phyloP scores from a whole-genome alignment of 2,888 invertebrate species.

The Agonopterix subpropinquella region DNA sequence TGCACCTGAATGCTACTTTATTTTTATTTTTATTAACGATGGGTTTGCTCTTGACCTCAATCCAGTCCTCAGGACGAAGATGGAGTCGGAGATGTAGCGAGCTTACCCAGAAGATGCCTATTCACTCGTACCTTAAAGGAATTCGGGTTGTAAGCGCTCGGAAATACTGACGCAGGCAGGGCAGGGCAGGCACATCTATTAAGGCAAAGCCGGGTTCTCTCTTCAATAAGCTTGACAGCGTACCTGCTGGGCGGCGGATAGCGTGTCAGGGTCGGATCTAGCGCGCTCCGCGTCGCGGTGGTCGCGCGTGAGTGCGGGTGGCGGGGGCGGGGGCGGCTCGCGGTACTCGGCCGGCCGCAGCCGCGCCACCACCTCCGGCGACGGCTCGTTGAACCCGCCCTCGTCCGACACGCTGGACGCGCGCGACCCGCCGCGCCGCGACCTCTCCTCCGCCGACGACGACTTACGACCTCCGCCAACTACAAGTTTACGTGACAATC shows the following conservation, averaged over 20 bases:
- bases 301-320: constrained; percentile 44
- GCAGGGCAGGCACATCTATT: too few relatives aligned
- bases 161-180: too few relatives aligned
- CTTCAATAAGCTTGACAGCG: too few relatives aligned
- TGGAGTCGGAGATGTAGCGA: too few relatives aligned
- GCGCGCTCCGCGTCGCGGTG: constrained; percentile 54
- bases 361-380: constrained; percentile 81
- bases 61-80: too few relatives aligned
- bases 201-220: too few relatives aligned
- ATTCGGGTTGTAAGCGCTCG: too few relatives aligned
- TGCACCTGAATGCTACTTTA: too few relatives aligned
- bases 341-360: constrained; percentile 65
- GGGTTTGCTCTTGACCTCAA: too few relatives aligned
- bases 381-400: constrained; percentile 83
- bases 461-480: constrained; percentile 40
- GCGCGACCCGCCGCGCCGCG: constrained; percentile 55
- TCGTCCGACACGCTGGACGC: constrained; percentile 81
- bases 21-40: too few relatives aligned
- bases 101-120: too few relatives aligned
- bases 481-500: neutral
- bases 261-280: constrained; percentile 64
- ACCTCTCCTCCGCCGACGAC: constrained; percentile 73
- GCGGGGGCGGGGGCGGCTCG: constrained; percentile 42
- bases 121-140: too few relatives aligned
- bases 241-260: constrained; percentile 68